phyloP scores from a whole-genome alignment of 2,797 vertebrate genomes.

The Hirundo rustica region DNA sequence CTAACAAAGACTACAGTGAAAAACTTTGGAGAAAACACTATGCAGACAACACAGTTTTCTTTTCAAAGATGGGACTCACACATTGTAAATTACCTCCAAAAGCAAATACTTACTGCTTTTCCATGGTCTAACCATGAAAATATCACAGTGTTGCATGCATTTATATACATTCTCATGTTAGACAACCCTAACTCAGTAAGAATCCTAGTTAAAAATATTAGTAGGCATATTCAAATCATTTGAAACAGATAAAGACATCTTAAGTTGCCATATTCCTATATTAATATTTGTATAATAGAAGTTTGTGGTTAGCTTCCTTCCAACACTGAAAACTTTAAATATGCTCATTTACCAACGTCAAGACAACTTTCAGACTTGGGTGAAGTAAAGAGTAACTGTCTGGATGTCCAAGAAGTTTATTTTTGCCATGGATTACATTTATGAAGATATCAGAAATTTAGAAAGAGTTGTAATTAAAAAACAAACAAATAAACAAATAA shows the following conservation, averaged over 20 bases:
- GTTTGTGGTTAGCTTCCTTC: not conserved
- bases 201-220: not conserved
- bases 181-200: not conserved
- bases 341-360: not conserved
- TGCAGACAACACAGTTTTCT: not conserved
- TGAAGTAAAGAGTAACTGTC: not conserved
- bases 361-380: not conserved
- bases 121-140: not conserved
- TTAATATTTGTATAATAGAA: not conserved
- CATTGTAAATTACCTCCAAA: not conserved
- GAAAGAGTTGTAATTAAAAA: conserved; percentile 40
- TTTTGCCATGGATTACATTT: conserved; percentile 34
- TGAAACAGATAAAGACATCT: not conserved
- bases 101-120: not conserved
- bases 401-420: conserved; percentile 13
- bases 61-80: not conserved
- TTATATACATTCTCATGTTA: not conserved
- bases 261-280: not conserved
- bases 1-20: not conserved
- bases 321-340: not conserved
- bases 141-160: not conserved
- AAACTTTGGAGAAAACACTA: not conserved
- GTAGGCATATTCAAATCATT: not conserved
- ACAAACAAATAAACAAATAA: not conserved
- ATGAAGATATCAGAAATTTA: conserved; percentile 29